These are phyloP conservation scores for Trochalopteron elliotii DNA, from an alignment of 2,113 vertebrate genomes.

Conservation along the genomic window DNA sequence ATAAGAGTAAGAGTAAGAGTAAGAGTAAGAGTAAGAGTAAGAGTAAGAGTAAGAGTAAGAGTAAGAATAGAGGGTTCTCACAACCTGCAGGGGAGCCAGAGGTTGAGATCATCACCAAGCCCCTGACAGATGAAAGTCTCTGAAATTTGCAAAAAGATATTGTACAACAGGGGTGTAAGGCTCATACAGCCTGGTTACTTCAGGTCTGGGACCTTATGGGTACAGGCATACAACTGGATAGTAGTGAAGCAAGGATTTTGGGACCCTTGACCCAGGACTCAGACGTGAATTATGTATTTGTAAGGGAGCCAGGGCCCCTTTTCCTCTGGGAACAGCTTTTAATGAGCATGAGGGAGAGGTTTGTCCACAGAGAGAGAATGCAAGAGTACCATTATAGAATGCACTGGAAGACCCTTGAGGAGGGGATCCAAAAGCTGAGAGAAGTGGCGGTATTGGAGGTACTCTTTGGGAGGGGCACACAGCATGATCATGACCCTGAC, in stretches of 20 bases:
- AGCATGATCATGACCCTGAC: no score
- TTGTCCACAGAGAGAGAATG: no score
- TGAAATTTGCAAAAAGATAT: not conserved
- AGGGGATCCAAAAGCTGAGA: no score
- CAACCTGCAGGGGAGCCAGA: not conserved
- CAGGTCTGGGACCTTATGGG: not conserved
- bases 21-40: no score
- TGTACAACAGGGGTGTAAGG: not conserved
- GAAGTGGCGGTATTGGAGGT: no score
- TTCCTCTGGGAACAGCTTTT: no score
- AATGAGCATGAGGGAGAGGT: no score
- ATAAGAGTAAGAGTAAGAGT: no score
- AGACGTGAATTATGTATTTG: not conserved
- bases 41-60: not conserved
- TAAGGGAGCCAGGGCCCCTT: no score
- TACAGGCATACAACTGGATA: not conserved
- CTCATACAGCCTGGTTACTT: not conserved
- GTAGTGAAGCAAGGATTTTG: not conserved
- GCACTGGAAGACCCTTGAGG: no score
- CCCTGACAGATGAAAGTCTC: not conserved
- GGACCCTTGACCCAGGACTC: not conserved
- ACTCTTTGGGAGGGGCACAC: no score
- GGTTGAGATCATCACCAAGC: not conserved
- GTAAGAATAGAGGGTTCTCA: not conserved
- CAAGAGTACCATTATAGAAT: no score